These are phyloP conservation scores for Acrobasis suavella DNA, from an alignment of 2,888 invertebrate species.

Conservation along the genomic window DNA sequence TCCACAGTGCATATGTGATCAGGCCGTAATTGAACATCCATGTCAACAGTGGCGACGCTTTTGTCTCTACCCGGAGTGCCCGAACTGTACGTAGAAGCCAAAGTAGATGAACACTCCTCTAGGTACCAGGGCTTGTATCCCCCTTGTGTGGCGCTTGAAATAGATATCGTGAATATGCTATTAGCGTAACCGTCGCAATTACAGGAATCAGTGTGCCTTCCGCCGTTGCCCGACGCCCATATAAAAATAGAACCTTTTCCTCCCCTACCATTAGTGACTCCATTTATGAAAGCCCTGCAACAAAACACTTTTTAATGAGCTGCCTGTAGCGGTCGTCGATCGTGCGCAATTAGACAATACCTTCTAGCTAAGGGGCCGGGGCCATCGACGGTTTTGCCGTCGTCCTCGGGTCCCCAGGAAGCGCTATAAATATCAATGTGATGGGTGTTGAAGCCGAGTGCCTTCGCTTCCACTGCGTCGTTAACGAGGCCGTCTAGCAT, in stretches of 20 bases:
- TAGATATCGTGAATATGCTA: constrained; percentile 98
- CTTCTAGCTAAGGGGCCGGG: constrained; percentile 94
- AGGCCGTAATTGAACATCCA: constrained; percentile 92
- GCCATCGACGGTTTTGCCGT: constrained; percentile 98
- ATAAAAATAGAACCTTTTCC: constrained; percentile 98
- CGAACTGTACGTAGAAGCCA: constrained; percentile 98
- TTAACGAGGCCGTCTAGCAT: constrained; percentile 99
- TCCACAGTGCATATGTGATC: constrained; percentile 95
- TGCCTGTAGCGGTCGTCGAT: constrained; percentile 48
- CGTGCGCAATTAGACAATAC: constrained; percentile 60
- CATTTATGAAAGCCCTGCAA: constrained; percentile 94
- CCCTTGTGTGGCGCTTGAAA: constrained; percentile 98
- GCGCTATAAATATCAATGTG: constrained; percentile 98
- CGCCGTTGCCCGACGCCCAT: constrained; percentile 99
- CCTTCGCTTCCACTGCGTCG: constrained; percentile 96
- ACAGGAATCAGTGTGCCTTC: constrained; percentile 96
- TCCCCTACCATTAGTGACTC: constrained; percentile 94
- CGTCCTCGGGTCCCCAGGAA: constrained; percentile 98
- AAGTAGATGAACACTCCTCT: constrained; percentile 99
- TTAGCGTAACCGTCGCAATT: constrained; percentile 99
- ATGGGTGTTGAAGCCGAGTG: constrained; percentile 94
- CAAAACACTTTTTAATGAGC: constrained; percentile 68
- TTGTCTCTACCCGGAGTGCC: constrained; percentile 96
- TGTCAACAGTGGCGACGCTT: constrained; percentile 94
- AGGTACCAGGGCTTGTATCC: constrained; percentile 99